These are phyloP conservation scores for Cheilosia impressa DNA, from an alignment of 2,888 invertebrate species.

Conservation along the genomic window DNA sequence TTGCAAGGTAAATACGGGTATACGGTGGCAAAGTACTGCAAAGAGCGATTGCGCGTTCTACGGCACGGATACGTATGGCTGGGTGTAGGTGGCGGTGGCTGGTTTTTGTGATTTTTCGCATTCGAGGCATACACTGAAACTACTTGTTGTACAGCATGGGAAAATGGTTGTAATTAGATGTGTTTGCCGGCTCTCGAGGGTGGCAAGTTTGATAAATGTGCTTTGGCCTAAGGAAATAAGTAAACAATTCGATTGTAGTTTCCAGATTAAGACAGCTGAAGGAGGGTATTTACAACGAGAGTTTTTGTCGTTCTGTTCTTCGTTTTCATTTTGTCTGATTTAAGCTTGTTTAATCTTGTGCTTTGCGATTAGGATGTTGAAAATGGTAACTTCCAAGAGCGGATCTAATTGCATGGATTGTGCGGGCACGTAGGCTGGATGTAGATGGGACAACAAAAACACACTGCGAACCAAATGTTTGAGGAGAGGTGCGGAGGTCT, in stretches of 20 bases:
- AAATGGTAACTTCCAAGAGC: neutral
- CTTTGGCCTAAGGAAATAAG: constrained; percentile 22
- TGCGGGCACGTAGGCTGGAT: neutral
- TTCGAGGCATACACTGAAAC: constrained; percentile 31
- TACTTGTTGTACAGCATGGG: constrained; percentile 26
- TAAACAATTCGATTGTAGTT: constrained; percentile 38
- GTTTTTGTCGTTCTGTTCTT: neutral
- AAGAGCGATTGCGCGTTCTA: constrained; percentile 8
- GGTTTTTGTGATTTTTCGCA: constrained; percentile 17
- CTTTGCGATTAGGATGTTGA: neutral
- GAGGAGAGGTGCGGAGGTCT: too few species aligned
- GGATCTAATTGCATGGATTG: neutral
- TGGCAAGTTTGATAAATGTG: constrained; percentile 23
- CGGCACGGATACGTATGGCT: constrained; percentile 1
- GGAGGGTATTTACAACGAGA: neutral
- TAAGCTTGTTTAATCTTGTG: neutral
- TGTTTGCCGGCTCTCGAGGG: constrained; percentile 37
- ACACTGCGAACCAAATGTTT: too few species aligned
- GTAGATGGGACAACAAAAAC: neutral
- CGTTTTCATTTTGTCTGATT: neutral
- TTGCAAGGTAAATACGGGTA: constrained; percentile 46
- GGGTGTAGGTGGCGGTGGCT: neutral
- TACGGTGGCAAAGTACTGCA: constrained; percentile 8
- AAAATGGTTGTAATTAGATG: constrained; percentile 38
- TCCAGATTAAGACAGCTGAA: constrained; percentile 3